Base-by-base conservation (phyloP, 2,888 invertebrate genomes). In the Spisula subtruncata region DNA sequence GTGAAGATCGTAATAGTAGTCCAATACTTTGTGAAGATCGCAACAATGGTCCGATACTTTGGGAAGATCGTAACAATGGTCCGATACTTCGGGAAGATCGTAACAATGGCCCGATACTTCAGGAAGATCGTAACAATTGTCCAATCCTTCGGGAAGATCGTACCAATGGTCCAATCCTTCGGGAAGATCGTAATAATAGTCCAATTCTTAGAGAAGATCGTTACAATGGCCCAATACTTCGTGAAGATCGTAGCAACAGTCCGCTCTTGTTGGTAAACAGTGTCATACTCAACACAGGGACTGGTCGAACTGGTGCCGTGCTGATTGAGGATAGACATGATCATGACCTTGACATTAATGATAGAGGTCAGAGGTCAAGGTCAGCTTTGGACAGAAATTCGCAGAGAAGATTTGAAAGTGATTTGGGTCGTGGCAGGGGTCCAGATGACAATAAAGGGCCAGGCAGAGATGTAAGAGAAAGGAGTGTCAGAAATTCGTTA, bases 321-420 rank as follows among this genome's bases (percentile, higher is more conserved):
- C 75, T 91, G 20, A 46, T 85, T 29, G 88, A 89, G 20, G 88
- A 91, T 81, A 88, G 85, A 81, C 46, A 46, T 48, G 79, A 35
- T 32, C 10, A 10, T 48, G 14, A 46, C 46, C n/a, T 14, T 81
- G 25, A 81, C 81, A 0, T 51, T 81, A 46, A 81, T n/a, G 75
- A 75, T 35, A 75, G 75, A 75, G 35, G 75, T 35, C 29, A 35
- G 35, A 75, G 75, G 75, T 75, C 75, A 75, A 75, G 75, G 75
- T 75, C 75, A 16, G 75, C 16, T 75, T 32, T 35, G 35, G 75
- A 75, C 35, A 75, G 35, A 32, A 75, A 75, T 75, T 75, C 35
- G 12, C 75, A 32, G 35, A 32, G 75, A 25, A 75, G 35, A 35
- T 75, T 75, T 75, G 75, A 75, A 32, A 75, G 18, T 75, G 75